Evolutionary conservation across 2,797 vertebrate genomes (phyloP), one percentile per base, ranked within the genome.

Genomic region (Betta splendens): DNA sequence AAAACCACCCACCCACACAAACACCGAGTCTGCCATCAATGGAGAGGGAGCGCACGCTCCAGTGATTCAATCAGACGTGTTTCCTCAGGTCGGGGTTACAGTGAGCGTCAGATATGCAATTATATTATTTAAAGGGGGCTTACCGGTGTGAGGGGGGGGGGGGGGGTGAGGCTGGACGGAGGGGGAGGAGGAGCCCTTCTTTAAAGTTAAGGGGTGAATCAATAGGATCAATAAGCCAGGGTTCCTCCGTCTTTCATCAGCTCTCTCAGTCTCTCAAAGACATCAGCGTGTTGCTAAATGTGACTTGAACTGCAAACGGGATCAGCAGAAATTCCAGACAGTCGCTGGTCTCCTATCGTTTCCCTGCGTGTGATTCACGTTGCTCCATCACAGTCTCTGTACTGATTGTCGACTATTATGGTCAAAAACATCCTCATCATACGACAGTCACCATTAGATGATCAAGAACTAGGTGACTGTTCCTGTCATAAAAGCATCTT

Each of bases 211-310:
- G 54, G 83, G 84, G 80, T 77, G 85, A 87, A 93, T 95, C 94
- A 89, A 94, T 94, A 25, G 68, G 84, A 94, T 95, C 93, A 83
- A 94, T 95, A 87, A 59, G 57, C 82, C 86, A 91, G 90, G 86
- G 89, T 92, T 92, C 89, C 90, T 91, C 90, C 77, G 89, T 85
- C 91, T 92, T 90, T 90, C 91, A 94, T 93, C 91, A 90, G 90
- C 89, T 65, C 71, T 29, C 58, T 63, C 62, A 10, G 46, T 45
- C 53, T 54, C 50, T 53, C 90, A 83, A 86, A 85, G 88, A 92
- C 91, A 93, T 92, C 91, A 87, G 89, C 87, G 88, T 80, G 86
- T 48, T 85, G 76, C 76, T 76, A 57, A 75, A 80, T 70, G 84
- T 16, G 57, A 84, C 80, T 81, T 75, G 61, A 77, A 81, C 80